phyloP scores from a whole-genome alignment of 2,113 vertebrate species.

The Lepus americanus region DNA sequence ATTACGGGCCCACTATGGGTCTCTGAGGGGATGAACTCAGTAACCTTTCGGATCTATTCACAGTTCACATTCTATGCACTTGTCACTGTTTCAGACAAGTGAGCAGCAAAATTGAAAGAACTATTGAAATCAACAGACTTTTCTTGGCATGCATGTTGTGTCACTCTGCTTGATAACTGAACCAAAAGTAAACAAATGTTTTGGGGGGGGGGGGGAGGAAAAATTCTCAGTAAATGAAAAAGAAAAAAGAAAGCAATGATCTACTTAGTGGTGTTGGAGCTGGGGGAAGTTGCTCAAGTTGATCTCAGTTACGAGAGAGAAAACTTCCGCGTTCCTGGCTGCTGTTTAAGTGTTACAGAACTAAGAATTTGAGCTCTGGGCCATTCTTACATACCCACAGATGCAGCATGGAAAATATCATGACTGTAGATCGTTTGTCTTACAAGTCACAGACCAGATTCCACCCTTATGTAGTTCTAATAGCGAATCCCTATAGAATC shows the following conservation, averaged over 20 bases:
- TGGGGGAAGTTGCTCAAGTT: background rate
- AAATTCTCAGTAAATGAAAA: background rate
- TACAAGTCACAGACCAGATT: conserved; percentile 48
- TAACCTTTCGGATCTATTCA: background rate
- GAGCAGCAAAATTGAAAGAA: background rate
- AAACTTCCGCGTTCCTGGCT: conserved; percentile 35
- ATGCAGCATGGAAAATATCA: conserved; percentile 53
- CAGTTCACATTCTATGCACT: background rate
- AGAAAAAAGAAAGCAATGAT: background rate
- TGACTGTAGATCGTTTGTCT: conserved; percentile 40
- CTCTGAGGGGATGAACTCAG: background rate
- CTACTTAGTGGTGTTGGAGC: background rate
- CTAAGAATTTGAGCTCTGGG: conserved; percentile 3
- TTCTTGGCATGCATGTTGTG: background rate
- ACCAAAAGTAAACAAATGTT: background rate
- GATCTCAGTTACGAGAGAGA: conserved; percentile 51
- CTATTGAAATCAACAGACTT: background rate
- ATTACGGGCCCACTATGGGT: background rate
- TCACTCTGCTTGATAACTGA: background rate
- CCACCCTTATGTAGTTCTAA: background rate
- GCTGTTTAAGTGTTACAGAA: conserved; percentile 20
- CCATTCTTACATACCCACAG: background rate
- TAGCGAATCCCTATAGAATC: conserved; percentile 42
- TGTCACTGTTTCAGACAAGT: background rate
- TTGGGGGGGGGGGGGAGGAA: background rate